Evolutionary conservation across 2,113 vertebrate genomes (phyloP).

Genomic region (Asarcornis scutulata): DNA sequence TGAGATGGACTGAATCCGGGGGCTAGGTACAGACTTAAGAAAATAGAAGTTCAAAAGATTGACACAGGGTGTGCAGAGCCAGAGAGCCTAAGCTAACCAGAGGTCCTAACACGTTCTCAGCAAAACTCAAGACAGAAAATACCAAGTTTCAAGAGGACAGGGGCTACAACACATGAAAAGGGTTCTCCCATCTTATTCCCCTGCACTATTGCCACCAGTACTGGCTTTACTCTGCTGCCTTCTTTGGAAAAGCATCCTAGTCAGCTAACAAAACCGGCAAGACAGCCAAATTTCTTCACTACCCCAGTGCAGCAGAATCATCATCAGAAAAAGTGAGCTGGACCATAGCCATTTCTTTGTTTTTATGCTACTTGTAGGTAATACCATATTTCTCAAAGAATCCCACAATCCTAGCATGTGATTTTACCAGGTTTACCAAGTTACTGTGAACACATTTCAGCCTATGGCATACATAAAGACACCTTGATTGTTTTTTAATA

Average conservation of each 20-base stretch:
- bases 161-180: background rate
- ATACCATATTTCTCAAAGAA: background rate
- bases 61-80: background rate
- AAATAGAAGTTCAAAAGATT: background rate
- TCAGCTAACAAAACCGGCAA: background rate
- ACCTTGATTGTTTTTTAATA: background rate
- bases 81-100: background rate
- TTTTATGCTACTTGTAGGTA: background rate
- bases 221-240: background rate
- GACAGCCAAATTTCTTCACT: background rate
- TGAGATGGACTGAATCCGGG: background rate
- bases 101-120: background rate
- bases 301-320: background rate
- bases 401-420: background rate
- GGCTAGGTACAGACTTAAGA: constrained; percentile 62
- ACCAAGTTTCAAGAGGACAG: background rate
- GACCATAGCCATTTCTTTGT: background rate
- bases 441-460: background rate
- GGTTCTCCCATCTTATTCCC: background rate
- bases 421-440: background rate
- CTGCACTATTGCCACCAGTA: background rate
- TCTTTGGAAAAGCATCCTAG: background rate
- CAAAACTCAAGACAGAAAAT: background rate
- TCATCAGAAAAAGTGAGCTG: background rate
- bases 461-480: background rate